Evolutionary conservation across 2,113 vertebrate species (phyloP).

Genomic region (Aegotheles bennettii): DNA sequence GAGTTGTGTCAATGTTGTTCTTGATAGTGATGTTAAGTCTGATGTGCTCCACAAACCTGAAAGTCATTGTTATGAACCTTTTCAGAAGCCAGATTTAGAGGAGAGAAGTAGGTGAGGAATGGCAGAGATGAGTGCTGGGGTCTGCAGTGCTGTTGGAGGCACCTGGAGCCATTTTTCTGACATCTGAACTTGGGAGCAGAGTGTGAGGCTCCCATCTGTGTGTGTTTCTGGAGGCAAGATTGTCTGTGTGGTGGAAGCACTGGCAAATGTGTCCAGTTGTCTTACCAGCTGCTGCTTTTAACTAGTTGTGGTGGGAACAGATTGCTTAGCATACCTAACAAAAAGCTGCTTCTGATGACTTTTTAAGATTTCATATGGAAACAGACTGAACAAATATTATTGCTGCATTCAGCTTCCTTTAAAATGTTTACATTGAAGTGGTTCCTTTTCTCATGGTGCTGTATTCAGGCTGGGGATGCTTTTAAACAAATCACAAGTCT

Average conservation of each 20-base stretch:
- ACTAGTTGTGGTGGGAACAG: neutral
- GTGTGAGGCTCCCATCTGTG: neutral
- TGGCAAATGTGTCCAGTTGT: neutral
- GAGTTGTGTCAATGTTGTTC: neutral
- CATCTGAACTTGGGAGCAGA: neutral
- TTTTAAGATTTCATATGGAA: neutral
- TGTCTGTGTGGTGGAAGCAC: neutral
- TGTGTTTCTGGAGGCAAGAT: neutral
- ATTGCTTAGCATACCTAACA: neutral
- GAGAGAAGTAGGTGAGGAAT: neutral
- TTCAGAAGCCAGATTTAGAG: neutral
- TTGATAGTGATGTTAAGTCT: neutral
- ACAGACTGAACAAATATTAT: neutral
- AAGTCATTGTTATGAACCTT: neutral
- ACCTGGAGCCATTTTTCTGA: neutral
- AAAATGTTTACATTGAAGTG: neutral
- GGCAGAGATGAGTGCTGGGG: neutral
- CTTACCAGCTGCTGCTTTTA: neutral
- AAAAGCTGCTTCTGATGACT: neutral
- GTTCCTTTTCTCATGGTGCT: neutral
- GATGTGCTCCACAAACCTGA: neutral
- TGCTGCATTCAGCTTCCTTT: neutral
- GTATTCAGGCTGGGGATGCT: neutral
- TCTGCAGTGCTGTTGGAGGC: neutral
- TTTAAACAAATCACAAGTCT: neutral